Base-by-base conservation (phyloP, 2,797 vertebrate species). In the Adelosebastes latens region DNA sequence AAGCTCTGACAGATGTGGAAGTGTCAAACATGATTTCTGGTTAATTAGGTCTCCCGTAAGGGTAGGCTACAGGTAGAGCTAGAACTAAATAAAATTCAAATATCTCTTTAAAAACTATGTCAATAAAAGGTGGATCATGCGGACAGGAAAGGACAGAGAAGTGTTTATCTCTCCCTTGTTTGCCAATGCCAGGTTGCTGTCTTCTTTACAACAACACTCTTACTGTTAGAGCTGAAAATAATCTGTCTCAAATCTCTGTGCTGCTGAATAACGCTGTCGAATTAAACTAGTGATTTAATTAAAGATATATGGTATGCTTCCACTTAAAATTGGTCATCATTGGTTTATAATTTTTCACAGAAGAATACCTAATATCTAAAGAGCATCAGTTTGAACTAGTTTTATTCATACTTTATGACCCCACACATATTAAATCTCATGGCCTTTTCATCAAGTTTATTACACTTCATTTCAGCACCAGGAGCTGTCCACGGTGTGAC, bases 401-500 rank as follows among this genome's bases (percentile, higher is more conserved):
- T 49, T 25, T 49, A 58, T 62, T 24, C 62, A 36, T 64, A 53
- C 39, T 27, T 42, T 56, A n/a, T 72, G 62, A 53, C 46, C 34
- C 18, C 20, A 34, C 3, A 22, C 11, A 66, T 16, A 63, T 39
- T 31, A 29, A 4, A 12, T 42, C 49, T n/a, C 10, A 13, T 36
- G 18, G 58, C 11, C 29, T 74, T 53, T 65, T 53, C 16, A 36
- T 81, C 34, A 29, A 29, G 4, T 49, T 55, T 66, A 8, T 32
- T 36, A 25, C 22, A 55, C 25, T 71, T 67, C 2, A 66, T 74
- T 84, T 84, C 79, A 82, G 55, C 55, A 83, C 66, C 29, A 55
- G 76, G 65, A 81, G 75, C 82, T 81, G 68, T 87, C 72, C 79
- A 79, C 63, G 60, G 29, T 56, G 2, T 5, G 62, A 67, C 49